These are phyloP conservation scores for Ophthalmolycus amberensis DNA, from an alignment of 2,113 vertebrate genomes.

Conservation along the genomic window DNA sequence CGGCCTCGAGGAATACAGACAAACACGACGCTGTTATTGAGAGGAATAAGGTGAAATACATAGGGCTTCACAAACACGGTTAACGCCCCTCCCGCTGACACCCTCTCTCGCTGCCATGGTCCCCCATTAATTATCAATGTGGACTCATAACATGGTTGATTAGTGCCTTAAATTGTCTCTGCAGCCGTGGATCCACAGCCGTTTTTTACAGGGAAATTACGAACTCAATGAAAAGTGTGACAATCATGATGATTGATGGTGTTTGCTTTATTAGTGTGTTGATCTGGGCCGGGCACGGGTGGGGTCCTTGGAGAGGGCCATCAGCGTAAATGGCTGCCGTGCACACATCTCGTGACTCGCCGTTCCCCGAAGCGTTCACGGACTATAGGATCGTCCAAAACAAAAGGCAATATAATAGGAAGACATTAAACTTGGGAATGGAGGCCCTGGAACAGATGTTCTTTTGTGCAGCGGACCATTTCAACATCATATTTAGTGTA, in stretches of 20 bases:
- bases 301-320: slow-evolving; percentile 26
- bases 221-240: slow-evolving; percentile 68
- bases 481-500: slow-evolving; percentile 15
- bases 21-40: slow-evolving; percentile 64
- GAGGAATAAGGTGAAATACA: slow-evolving; percentile 62
- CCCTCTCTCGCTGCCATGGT: slow-evolving; percentile 1
- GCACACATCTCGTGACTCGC: slow-evolving; percentile 14
- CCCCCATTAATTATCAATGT: slow-evolving; percentile 65
- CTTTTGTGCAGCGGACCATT: slow-evolving; percentile 15
- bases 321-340: slow-evolving; percentile 14
- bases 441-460: slow-evolving; percentile 27
- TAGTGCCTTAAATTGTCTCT: slow-evolving; percentile 68
- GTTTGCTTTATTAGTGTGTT: slow-evolving; percentile 61
- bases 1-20: slow-evolving; percentile 61
- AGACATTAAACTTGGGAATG: slow-evolving; percentile 25
- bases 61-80: slow-evolving; percentile 39
- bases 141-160: slow-evolving; percentile 72
- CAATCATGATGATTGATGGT: slow-evolving; percentile 68
- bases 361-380: background rate
- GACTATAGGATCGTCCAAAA: background rate
- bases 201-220: slow-evolving; percentile 60
- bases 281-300: slow-evolving; percentile 14
- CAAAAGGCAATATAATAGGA: slow-evolving; percentile 22
- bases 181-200: slow-evolving; percentile 25
- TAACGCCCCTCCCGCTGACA: slow-evolving; percentile 8